These are phyloP conservation scores for Diabrotica balteata DNA, from an alignment of 2,888 invertebrate species.

Conservation along the genomic window DNA sequence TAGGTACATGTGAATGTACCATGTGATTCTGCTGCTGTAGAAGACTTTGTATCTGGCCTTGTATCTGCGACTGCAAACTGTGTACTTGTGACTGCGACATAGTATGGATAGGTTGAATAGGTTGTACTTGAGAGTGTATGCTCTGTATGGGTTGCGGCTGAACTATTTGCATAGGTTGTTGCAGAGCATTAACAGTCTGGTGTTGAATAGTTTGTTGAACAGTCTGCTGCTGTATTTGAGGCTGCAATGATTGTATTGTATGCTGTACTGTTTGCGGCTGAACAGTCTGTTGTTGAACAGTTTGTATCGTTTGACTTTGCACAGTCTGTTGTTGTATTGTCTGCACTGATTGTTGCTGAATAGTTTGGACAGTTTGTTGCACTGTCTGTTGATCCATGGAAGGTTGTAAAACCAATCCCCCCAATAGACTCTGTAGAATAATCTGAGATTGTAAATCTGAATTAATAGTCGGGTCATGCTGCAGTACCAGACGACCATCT, in stretches of 20 bases:
- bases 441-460: constrained; percentile 63
- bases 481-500: constrained; percentile 71
- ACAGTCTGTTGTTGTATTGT: constrained; percentile 60
- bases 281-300: constrained; percentile 59
- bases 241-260: constrained; percentile 54
- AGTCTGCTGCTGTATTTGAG: constrained; percentile 57
- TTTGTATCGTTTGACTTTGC: constrained; percentile 59
- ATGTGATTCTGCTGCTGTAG: constrained; percentile 48
- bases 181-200: constrained; percentile 52
- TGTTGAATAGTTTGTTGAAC: constrained; percentile 57
- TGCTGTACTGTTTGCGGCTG: constrained; percentile 56
- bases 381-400: constrained; percentile 59
- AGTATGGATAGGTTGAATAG: constrained; percentile 49
- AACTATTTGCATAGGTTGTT: constrained; percentile 57
- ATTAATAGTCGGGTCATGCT: constrained; percentile 69
- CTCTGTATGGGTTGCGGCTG: constrained; percentile 56
- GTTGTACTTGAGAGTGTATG: constrained; percentile 53
- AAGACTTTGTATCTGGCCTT: constrained; percentile 50
- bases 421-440: constrained; percentile 58
- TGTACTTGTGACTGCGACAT: constrained; percentile 53
- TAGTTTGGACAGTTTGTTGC: constrained; percentile 59
- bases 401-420: constrained; percentile 57
- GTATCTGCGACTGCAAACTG: constrained; percentile 54
- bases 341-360: constrained; percentile 59
- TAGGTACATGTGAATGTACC: constrained; percentile 43